Conservation (phyloP, 2,113 vertebrate genomes). For the Pantherophis guttatus region DNA sequence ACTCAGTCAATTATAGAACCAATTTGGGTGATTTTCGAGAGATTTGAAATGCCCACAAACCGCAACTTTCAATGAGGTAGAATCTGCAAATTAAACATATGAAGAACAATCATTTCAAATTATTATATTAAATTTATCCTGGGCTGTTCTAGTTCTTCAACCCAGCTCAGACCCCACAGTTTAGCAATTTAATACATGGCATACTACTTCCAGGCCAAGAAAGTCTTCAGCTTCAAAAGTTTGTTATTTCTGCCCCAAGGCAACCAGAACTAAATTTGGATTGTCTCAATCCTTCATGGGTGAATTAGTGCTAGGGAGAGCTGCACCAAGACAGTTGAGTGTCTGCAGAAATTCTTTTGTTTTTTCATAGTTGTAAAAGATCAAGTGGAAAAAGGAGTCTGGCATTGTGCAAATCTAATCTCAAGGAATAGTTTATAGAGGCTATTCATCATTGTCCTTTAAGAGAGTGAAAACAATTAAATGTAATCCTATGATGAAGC, state of each 20-base stretch:
- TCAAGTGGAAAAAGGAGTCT: background rate
- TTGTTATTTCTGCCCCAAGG: background rate
- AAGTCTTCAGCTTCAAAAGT: background rate
- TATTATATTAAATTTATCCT: background rate
- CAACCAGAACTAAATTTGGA: background rate
- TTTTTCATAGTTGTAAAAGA: background rate
- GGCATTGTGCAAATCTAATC: background rate
- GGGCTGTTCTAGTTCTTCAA: background rate
- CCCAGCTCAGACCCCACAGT: background rate
- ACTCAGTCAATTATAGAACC: background rate
- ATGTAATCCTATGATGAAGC: background rate
- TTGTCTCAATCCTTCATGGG: background rate
- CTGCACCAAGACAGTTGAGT: background rate
- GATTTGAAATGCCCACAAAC: background rate
- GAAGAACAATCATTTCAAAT: background rate
- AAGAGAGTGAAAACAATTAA: background rate
- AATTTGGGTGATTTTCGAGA: background rate
- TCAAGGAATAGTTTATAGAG: background rate
- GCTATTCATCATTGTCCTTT: background rate
- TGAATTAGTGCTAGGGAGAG: background rate
- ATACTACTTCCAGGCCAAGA: background rate
- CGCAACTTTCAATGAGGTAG: background rate
- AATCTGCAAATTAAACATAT: background rate
- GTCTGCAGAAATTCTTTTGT: background rate
- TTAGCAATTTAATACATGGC: background rate